Base-by-base conservation (phyloP, 2,888 invertebrate genomes). In the Agrypnus murinus region DNA sequence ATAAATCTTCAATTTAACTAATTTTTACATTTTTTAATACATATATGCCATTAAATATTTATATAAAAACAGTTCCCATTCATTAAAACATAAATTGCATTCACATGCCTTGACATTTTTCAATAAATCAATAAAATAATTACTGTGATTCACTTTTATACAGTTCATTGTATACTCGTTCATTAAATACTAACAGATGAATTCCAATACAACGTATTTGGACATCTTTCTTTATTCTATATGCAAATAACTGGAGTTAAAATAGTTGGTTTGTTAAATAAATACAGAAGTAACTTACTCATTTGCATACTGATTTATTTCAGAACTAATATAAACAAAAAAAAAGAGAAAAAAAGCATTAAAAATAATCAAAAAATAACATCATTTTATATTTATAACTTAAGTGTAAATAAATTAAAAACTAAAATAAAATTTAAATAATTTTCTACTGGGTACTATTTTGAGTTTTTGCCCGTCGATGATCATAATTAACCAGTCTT, bases 401-500 rank as follows among this genome's bases (percentile, higher is more conserved):
- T 46, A 60, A 4, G 25, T 40, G 34, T 55, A 25, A 70, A 65
- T 65, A 70, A 65, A 65, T 59, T 57, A 65, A 57, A 32, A 43
- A 46, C 17, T 12, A 43, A 50, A 45, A 38, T 63, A 57, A 63
- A 25, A 25, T 25, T 25, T 25, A 25, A 25, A 25, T 25, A 25
- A 25, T 2, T 25, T 25, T 5, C 55, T 58, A 72, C 34, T 57
- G 58, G 17, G 67, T 40, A n/a, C 53, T 63, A 46, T 31, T 73
- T 81, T 86, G 86, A 60, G 84, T 76, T 80, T 91, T 92, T 76
- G 91, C 90, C 78, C 91, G 88, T 77, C 93, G 89, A 83, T 95
- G 94, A 84, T 99, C 97, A 87, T 99, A 99, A 88, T 99, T 99
- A 31, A 99, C 98, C 76, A 99, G 89, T 77, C 98, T 89, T 81